Percentiles rank a stretch among this genome's conserved stretches.
Evolutionary conservation across 92 coral and sea anemone genomes (phyloP).

Genomic region (Phenganax stokvisi): DNA sequence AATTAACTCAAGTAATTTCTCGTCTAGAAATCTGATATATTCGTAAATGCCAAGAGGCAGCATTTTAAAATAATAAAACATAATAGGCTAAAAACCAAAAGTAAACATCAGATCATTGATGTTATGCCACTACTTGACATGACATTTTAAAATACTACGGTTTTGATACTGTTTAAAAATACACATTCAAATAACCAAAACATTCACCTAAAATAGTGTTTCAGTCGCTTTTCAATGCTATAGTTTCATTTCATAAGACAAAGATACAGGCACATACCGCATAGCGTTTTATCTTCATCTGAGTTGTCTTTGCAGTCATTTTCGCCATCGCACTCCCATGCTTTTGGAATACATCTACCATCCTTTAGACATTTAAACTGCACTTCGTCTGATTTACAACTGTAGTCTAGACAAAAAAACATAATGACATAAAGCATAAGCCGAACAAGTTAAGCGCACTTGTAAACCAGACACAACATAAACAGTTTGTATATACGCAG

Average conservation of each 20-base stretch:
- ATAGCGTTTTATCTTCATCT: background rate
- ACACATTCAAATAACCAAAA: too few relatives aligned
- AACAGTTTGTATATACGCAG: background rate
- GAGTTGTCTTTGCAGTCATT: slow-evolving; percentile 20
- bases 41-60: background rate
- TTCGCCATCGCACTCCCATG: slow-evolving; percentile 26
- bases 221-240: too few relatives aligned
- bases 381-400: slow-evolving; percentile 17
- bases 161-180: too few relatives aligned
- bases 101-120: background rate
- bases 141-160: background rate
- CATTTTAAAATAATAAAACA: background rate
- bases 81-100: background rate
- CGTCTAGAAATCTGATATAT: background rate
- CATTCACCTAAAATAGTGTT: too few relatives aligned
- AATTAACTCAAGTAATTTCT: too few relatives aligned
- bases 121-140: background rate
- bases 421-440: background rate
- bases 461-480: background rate
- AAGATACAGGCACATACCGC: background rate
- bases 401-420: slow-evolving; percentile 9
- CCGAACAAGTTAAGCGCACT: background rate
- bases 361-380: slow-evolving; percentile 9
- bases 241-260: too few relatives aligned
- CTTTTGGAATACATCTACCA: slow-evolving; percentile 28